Conservation (phyloP, 2,888 invertebrate genomes). For the Acleris holmiana region DNA sequence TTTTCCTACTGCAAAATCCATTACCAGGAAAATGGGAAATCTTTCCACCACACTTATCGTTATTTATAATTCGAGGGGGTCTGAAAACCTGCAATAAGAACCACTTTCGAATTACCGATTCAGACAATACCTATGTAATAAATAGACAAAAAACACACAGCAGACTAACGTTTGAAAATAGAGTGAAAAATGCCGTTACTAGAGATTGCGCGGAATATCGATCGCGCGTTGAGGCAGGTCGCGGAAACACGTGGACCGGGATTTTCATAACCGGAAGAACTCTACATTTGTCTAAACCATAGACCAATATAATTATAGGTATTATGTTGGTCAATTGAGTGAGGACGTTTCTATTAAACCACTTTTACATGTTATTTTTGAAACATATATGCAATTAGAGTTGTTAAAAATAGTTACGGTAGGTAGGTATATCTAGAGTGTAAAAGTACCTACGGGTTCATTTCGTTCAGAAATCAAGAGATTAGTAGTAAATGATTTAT, state of each 20-base stretch:
- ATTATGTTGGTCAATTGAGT: background rate
- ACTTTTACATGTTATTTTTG: background rate
- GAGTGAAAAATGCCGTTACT: conserved; percentile 27
- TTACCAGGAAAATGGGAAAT: too few relatives aligned
- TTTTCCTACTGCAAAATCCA: too few relatives aligned
- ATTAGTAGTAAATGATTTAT: too few relatives aligned
- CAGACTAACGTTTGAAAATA: conserved; percentile 18
- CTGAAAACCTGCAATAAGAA: too few relatives aligned
- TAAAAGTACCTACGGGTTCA: too few relatives aligned
- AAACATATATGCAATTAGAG: background rate
- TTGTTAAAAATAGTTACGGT: too few relatives aligned
- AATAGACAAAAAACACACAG: background rate
- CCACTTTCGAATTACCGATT: too few relatives aligned
- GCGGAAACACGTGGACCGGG: conserved; percentile 51
- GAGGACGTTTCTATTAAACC: background rate
- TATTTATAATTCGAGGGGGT: too few relatives aligned
- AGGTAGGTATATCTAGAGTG: too few relatives aligned
- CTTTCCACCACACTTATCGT: too few relatives aligned
- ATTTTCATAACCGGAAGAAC: conserved; percentile 47
- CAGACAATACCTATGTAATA: background rate
- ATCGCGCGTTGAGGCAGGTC: conserved; percentile 75
- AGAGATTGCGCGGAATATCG: conserved; percentile 66
- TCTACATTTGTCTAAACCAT: conserved; percentile 29
- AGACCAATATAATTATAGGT: background rate
- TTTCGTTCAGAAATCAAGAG: too few relatives aligned